These are phyloP conservation scores for Emys orbicularis DNA, from an alignment of 2,797 vertebrate genomes.

Conservation along the genomic window DNA sequence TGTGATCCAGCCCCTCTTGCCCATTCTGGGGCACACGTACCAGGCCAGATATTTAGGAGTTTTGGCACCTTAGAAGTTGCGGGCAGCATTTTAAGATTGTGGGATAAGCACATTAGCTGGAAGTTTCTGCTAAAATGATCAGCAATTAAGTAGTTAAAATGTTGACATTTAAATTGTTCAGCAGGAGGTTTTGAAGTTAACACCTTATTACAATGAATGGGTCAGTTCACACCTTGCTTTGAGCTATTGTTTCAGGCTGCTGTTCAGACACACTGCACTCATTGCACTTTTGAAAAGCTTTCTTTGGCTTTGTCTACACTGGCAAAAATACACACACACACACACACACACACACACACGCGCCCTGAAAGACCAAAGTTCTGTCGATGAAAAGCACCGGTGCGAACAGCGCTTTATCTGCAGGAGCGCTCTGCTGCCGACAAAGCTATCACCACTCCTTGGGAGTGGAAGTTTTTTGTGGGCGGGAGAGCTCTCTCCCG, in stretches of 20 bases:
- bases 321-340: too few relatives aligned
- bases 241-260: conserved; percentile 37
- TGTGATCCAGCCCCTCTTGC: too few relatives aligned
- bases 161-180: conserved; percentile 26
- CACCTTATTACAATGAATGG: conserved; percentile 41
- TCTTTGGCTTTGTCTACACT: background rate
- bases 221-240: conserved; percentile 56
- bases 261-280: background rate
- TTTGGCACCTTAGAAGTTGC: conserved; percentile 54
- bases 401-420: too few relatives aligned
- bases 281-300: conserved; percentile 9
- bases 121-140: conserved; percentile 44
- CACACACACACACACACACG: too few relatives aligned
- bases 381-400: too few relatives aligned
- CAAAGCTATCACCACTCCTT: too few relatives aligned
- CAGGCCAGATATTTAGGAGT: background rate
- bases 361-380: too few relatives aligned
- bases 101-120: conserved; percentile 10
- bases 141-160: conserved; percentile 42
- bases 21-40: too few relatives aligned
- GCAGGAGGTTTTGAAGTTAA: conserved; percentile 45
- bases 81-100: conserved; percentile 6
- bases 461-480: too few relatives aligned
- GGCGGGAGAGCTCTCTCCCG: too few relatives aligned
- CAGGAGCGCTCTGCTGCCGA: too few relatives aligned